Base-by-base conservation (phyloP, 1,140 invertebrate genomes). In the Halictus rubicundus region DNA sequence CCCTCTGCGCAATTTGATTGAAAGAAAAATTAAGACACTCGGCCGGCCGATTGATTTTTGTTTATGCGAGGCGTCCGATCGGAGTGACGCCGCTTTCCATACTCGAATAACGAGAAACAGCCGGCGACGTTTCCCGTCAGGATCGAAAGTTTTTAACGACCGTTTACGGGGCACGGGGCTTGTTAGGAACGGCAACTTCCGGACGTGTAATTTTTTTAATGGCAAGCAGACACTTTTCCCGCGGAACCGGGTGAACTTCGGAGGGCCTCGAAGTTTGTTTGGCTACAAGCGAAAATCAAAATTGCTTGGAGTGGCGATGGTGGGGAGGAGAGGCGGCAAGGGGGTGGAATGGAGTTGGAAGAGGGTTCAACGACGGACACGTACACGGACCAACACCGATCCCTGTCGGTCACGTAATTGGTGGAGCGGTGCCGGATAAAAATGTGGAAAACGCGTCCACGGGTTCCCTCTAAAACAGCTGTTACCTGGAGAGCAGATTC, bases 401-500 rank as follows among this genome's bases (percentile, higher is more conserved):
- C 42, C 68, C 65, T 75, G 71, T 86, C 78, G 77, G 59, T 64
- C 64, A 61, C 57, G 78, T 88, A 85, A 88, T 88, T 88, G 78
- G 64, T 63, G 64, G 66, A 68, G 74, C 23, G 12, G 74, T 42
- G 65, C 42, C 25, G 25, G 52, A 60, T 73, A 81, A 81, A 84
- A 78, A 82, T 68, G 64, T 27, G 46, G 64, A 59, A 74, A 83
- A 81, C 61, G 66, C 73, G 68, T 70, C 27, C 66, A 32, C 61
- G 76, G 5, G 25, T 65, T 64, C 60, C 54, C 71, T 70, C 74
- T 68, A 68, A 76, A 87, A 87, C 86, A 88, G 85, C 76, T 88
- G 86, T 87, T 85, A 87, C 80, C 75, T 74, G 64, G 57, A 72
- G 66, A 63, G 73, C 73, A 54, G 75, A 80, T 88, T 88, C 86